Evolutionary conservation across 2,113 vertebrate genomes (phyloP).

Genomic region (Hydrolagus affinis): DNA sequence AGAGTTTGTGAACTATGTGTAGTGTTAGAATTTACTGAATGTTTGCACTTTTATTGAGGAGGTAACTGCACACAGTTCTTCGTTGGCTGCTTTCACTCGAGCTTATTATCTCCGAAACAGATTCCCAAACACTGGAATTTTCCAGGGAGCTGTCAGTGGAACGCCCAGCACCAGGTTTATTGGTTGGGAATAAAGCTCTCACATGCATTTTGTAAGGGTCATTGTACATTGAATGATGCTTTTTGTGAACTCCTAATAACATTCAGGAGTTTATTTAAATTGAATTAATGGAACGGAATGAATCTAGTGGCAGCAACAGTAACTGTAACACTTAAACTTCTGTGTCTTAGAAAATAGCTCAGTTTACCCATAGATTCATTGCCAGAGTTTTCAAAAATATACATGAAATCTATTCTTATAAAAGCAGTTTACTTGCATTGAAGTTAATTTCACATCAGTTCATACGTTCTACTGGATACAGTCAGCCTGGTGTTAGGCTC

Average conservation of each 20-base stretch:
- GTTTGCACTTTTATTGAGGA: too few species aligned
- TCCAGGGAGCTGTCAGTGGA: not conserved
- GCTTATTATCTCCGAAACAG: too few species aligned
- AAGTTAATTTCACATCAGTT: too few species aligned
- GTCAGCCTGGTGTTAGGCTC: too few species aligned
- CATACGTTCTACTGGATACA: too few species aligned
- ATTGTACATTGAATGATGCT: not conserved
- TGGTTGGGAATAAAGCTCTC: not conserved
- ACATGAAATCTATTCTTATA: not conserved
- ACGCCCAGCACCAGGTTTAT: too few species aligned
- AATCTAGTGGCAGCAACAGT: not conserved
- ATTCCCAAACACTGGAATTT: not conserved
- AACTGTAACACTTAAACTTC: not conserved
- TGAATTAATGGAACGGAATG: not conserved
- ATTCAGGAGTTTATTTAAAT: not conserved
- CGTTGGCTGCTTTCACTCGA: too few species aligned
- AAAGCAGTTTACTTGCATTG: too few species aligned
- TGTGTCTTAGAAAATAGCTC: not conserved
- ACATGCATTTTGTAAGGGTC: not conserved
- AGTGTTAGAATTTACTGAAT: too few species aligned
- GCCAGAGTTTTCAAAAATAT: not conserved
- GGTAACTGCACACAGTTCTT: too few species aligned
- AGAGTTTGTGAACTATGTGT: too few species aligned
- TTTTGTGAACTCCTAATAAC: not conserved
- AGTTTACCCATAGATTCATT: not conserved